Conservation (phyloP, 1,140 invertebrate genomes). For the Aphidius ervi region DNA sequence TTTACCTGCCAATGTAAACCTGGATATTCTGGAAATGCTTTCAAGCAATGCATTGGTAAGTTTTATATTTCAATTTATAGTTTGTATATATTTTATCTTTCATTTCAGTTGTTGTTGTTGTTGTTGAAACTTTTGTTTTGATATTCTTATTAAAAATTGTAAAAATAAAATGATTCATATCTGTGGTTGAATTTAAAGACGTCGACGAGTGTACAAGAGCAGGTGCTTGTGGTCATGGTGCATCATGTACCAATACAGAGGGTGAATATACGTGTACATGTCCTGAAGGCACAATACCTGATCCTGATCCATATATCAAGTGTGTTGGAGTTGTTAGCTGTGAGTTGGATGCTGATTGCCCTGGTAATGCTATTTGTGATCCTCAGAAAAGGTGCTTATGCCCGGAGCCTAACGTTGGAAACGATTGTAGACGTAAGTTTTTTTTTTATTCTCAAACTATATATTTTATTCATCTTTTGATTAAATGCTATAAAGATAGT, state of each 20-base stretch:
- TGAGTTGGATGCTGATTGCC: slow-evolving; percentile 70
- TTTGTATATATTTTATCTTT: too few species aligned
- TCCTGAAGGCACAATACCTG: slow-evolving; percentile 73
- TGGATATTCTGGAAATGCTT: slow-evolving; percentile 76
- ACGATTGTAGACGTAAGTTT: slow-evolving; percentile 83
- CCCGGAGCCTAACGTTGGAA: slow-evolving; percentile 85
- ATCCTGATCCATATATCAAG: slow-evolving; percentile 74
- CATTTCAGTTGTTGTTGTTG: too few species aligned
- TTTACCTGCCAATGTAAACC: slow-evolving; percentile 74
- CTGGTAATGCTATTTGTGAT: slow-evolving; percentile 85
- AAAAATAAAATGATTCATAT: slow-evolving; percentile 6
- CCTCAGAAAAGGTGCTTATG: slow-evolving; percentile 73
- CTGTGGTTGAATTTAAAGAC: slow-evolving; percentile 50
- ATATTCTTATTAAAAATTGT: too few species aligned
- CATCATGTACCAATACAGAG: slow-evolving; percentile 72
- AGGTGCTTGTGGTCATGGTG: slow-evolving; percentile 71
- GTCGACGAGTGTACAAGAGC: slow-evolving; percentile 74
- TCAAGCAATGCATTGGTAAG: slow-evolving; percentile 66
- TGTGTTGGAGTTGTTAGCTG: slow-evolving; percentile 80
- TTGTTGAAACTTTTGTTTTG: too few species aligned
- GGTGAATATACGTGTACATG: slow-evolving; percentile 78
- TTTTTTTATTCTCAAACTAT: too few species aligned
- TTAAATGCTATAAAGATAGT: too few species aligned
- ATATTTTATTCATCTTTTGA: too few species aligned
- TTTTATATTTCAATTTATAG: slow-evolving; percentile 4